These are phyloP conservation scores for Pseudomyrmex pallidus DNA, from an alignment of 1,140 invertebrate genomes.

Conservation along the genomic window DNA sequence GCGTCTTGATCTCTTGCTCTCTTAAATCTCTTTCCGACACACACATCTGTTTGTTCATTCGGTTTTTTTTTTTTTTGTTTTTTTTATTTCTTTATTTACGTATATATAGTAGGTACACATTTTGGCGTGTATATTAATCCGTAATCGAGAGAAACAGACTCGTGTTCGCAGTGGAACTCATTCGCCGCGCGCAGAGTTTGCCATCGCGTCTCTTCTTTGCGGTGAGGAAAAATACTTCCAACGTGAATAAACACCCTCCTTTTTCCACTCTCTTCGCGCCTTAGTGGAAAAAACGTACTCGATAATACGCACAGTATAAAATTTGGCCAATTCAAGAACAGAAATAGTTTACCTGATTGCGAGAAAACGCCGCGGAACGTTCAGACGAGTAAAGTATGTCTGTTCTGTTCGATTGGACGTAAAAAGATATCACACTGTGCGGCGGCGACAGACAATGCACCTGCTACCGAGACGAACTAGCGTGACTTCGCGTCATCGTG, in stretches of 20 bases:
- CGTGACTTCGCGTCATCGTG: slow-evolving; percentile 43
- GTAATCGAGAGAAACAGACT: slow-evolving; percentile 57
- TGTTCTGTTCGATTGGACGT: slow-evolving; percentile 11
- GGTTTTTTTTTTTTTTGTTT: not conserved
- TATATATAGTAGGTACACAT: slow-evolving; percentile 69
- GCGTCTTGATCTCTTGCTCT: slow-evolving; percentile 9
- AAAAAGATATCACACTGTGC: slow-evolving; percentile 28
- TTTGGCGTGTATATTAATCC: slow-evolving; percentile 55
- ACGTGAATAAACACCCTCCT: slow-evolving; percentile 32
- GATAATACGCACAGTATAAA: slow-evolving; percentile 15
- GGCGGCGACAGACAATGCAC: slow-evolving; percentile 40
- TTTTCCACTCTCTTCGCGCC: not conserved
- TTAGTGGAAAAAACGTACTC: slow-evolving; percentile 18
- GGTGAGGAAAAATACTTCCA: slow-evolving; percentile 21
- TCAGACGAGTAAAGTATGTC: slow-evolving; percentile 2
- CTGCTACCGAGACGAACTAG: slow-evolving; percentile 39
- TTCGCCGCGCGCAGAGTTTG: slow-evolving; percentile 34
- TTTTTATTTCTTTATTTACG: slow-evolving; percentile 62
- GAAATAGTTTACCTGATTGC: slow-evolving; percentile 23
- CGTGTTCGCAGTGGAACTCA: slow-evolving; percentile 32
- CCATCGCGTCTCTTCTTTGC: slow-evolving; percentile 25
- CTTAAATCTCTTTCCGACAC: not conserved
- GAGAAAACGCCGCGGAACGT: slow-evolving; percentile 1
- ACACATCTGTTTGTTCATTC: slow-evolving; percentile 40
- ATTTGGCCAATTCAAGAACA: slow-evolving; percentile 31